Base-by-base conservation (phyloP, 2,797 vertebrate genomes). In the Staurois parvus region DNA sequence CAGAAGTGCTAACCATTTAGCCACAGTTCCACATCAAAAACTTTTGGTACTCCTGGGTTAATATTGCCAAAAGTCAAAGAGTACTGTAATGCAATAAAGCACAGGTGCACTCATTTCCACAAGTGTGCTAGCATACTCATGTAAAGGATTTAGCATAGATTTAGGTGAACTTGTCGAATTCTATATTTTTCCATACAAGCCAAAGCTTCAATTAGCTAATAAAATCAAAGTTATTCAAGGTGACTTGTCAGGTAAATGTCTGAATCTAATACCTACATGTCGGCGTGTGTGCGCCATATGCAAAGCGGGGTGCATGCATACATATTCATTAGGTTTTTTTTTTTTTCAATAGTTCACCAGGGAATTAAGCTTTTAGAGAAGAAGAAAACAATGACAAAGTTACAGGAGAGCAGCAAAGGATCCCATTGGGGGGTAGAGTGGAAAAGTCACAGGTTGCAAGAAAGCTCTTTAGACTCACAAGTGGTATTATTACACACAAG, bases 161-260 rank as follows among this genome's bases (percentile, higher is more conserved):
- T 64, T 7, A 59, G 4, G 24, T 62, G 59, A 62, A n/a, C 1
- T 8, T 26, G 24, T 10, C 9, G 5, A n/a, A 64, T 64, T 24
- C 24, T 26, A 26, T 24, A n/a, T 26, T 26, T 8, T 64, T 11
- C 3, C 21, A 26, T 52, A 26, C 4, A 26, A 64, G 26, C 24
- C 4, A n/a, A 67, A 42, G 37, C 56, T 37, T 67, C 26, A 66
- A 42, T 67, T 66, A 67, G 32, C 76, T 42, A 78, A 67, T 67
- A 78, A 66, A 78, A 78, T 45, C 40, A 37, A 45, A 62, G 75
- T 56, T 64, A 62, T 78, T 78, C 42, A 67, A 42, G 76, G 37
- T 45, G 59, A 37, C 28, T 78, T 37, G 17, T 67, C 34, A 42
- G 76, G 28, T 1, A 10, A 32, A 56, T 40, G 59, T 29, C 56